Base-by-base conservation (phyloP, 35 echinoderm and acorn worm species). In the Apostichopus japonicus region DNA sequence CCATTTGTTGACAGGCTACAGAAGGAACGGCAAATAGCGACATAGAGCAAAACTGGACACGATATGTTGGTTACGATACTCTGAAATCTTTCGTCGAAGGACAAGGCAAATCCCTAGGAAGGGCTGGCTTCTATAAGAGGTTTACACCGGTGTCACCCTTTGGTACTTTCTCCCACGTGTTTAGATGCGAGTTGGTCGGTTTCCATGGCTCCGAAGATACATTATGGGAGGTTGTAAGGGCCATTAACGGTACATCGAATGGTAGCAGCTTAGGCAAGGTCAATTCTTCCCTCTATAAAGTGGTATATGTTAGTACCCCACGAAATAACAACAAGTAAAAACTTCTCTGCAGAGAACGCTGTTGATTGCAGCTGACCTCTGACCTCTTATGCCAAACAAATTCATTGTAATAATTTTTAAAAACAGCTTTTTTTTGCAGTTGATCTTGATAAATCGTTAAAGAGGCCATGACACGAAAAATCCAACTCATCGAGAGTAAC, bases 71-170 rank as follows among this genome's bases (percentile, higher is more conserved):
- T 23, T 58, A 57, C 17, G 81, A 84, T 8, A 51, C 81, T 10
- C 55, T 84, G 17, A 84, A 58, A n/a, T 84, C 81, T 5, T 84
- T 84, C 81, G 81, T 57, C 19, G 67, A 89, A 63, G 44, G 67
- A 10, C 23, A 89, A 10, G 86, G 86, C 19, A 89, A 51, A 63
- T 72, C 24, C 15, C 23, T 89, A 53, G 86, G 86, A 63, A 22
- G 61, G 65, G 59, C 59, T 67, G 92, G 92, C 33, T 77, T 93
- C 53, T 93, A 94, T 84, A 90, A 90, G 58, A 23, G 77, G 21
- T 94, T 94, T 16, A 94, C 93, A 0, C 87, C 87, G 24, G 55
- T 8, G 1, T 76, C 53, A 79, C 87, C 87, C 0, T 94, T 90
- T 53, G 52, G 75, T 19, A 78, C 86, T 9, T 88, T 79, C 17